phyloP scores from a whole-genome alignment of 2,797 vertebrate species.

The Synaphobranchus kaupii region DNA sequence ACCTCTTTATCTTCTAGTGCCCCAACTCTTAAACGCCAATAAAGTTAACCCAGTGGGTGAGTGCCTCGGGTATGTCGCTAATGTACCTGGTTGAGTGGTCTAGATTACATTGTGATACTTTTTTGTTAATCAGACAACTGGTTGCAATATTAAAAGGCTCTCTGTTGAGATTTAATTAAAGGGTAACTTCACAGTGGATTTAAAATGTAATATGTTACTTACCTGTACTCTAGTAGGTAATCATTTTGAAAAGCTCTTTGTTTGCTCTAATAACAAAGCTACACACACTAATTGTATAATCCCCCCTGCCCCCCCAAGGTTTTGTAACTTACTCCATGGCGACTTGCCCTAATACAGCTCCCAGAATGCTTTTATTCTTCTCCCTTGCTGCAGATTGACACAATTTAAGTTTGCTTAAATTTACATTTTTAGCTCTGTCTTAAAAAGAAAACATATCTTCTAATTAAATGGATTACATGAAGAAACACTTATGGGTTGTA shows the following conservation, averaged over 20 bases:
- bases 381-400: neutral
- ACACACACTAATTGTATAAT: neutral
- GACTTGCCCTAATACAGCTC: neutral
- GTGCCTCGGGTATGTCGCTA: neutral
- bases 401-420: neutral
- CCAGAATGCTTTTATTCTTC: neutral
- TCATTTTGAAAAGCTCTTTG: neutral
- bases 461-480: neutral
- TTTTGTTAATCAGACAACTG: neutral
- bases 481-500: neutral
- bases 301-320: neutral
- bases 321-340: neutral
- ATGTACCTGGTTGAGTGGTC: too few species aligned
- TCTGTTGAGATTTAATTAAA: neutral
- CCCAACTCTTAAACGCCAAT: neutral
- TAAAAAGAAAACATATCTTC: neutral
- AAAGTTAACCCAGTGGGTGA: conserved; percentile 6
- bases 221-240: neutral
- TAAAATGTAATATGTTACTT: neutral
- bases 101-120: too few species aligned
- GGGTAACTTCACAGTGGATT: neutral
- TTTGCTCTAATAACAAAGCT: neutral
- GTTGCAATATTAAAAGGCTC: neutral
- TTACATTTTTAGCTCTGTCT: neutral
- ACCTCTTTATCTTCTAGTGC: neutral